phyloP scores from a whole-genome alignment of 23 tunicate species.

The Halocynthia roretzi region DNA sequence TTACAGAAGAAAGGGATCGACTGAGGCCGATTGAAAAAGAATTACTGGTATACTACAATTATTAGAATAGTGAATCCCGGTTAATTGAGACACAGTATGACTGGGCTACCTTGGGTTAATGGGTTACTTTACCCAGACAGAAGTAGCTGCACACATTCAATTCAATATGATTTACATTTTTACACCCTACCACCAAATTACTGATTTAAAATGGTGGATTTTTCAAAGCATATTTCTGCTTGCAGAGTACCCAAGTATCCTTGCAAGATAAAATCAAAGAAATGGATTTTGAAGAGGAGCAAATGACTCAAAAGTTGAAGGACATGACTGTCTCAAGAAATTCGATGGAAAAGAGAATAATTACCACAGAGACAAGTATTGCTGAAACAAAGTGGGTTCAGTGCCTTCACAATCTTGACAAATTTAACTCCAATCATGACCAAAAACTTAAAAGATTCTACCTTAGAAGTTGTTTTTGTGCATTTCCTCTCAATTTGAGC shows the following conservation, averaged over 20 bases:
- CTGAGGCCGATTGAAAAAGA: conserved; percentile 18
- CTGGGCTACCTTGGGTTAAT: too few species aligned
- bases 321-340: conserved; percentile 60
- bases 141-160: too few species aligned
- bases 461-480: too few species aligned
- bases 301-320: conserved; percentile 65
- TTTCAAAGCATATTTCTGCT: neutral
- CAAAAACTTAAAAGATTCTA: too few species aligned
- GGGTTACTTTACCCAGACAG: too few species aligned
- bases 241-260: conserved; percentile 57
- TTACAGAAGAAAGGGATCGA: conserved; percentile 6
- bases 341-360: conserved; percentile 67
- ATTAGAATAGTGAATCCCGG: neutral
- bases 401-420: neutral
- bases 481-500: too few species aligned
- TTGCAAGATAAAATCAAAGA: conserved; percentile 44
- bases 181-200: too few species aligned
- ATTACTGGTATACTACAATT: conserved; percentile 1
- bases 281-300: conserved; percentile 66
- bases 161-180: too few species aligned
- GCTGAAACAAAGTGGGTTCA: conserved; percentile 39
- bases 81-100: too few species aligned
- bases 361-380: conserved; percentile 48
- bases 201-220: too few species aligned
- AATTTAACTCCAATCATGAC: too few species aligned